Percentiles rank a stretch among this genome's conserved stretches.
These are phyloP conservation scores for Salticus scenicus DNA, from an alignment of 2,888 invertebrate species.

Conservation along the genomic window DNA sequence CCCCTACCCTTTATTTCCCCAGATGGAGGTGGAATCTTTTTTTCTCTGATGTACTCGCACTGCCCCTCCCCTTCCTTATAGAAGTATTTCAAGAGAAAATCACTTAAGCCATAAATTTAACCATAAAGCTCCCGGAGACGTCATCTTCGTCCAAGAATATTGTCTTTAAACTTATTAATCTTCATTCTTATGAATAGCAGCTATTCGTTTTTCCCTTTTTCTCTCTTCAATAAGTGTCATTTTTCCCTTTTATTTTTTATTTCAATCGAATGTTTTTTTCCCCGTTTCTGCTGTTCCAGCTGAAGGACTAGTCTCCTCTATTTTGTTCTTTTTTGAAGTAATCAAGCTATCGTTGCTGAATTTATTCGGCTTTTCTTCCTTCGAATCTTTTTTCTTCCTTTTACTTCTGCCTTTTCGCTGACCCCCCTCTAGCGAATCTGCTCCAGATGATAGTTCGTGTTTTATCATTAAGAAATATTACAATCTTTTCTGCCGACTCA, in stretches of 20 bases:
- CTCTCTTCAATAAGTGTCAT: not conserved
- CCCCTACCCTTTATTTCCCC: too few species aligned
- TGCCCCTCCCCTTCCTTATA: not conserved
- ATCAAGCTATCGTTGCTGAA: slow-evolving; percentile 19
- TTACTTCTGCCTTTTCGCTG: not conserved
- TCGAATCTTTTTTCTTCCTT: not conserved
- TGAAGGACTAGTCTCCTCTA: not conserved
- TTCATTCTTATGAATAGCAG: not conserved
- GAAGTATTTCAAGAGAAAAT: not conserved
- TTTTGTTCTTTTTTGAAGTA: not conserved
- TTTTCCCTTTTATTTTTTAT: not conserved
- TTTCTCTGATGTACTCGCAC: not conserved
- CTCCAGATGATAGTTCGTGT: not conserved
- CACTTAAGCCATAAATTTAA: not conserved
- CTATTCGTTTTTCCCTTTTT: not conserved
- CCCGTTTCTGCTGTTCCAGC: slow-evolving; percentile 1
- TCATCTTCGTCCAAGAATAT: not conserved
- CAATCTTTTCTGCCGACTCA: not conserved
- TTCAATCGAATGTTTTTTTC: not conserved
- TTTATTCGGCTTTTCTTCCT: not conserved
- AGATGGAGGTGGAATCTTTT: too few species aligned
- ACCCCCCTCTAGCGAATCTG: not conserved
- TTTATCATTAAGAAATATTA: slow-evolving; percentile 18
- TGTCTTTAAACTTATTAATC: slow-evolving; percentile 8
- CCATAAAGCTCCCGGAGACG: not conserved